phyloP scores from a whole-genome alignment of 1,140 invertebrate genomes.

The Kradibia gibbosae region DNA sequence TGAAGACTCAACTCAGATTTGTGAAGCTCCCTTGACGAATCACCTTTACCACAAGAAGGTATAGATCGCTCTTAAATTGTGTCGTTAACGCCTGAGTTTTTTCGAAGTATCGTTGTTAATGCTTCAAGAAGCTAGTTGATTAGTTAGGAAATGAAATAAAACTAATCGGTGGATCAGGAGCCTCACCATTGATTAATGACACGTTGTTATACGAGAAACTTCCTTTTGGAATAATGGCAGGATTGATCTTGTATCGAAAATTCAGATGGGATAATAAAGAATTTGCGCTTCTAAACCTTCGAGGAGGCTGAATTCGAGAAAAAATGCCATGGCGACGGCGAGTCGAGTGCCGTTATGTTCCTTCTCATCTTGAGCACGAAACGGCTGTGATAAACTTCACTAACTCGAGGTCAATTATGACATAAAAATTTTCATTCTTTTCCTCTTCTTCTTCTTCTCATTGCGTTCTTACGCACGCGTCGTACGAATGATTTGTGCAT shows the following conservation, averaged over 20 bases:
- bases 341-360: slow-evolving; percentile 33
- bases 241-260: neutral
- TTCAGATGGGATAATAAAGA: neutral
- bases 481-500: neutral
- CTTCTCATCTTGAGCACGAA: slow-evolving; percentile 15
- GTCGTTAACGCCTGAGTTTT: neutral
- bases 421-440: slow-evolving; percentile 21
- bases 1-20: neutral
- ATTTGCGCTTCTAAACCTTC: neutral
- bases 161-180: too few species aligned
- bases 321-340: neutral
- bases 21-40: neutral
- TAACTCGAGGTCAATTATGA: slow-evolving; percentile 31
- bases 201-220: neutral
- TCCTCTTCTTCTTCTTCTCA: neutral
- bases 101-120: neutral
- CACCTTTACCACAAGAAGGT: neutral
- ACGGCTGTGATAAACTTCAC: slow-evolving; percentile 27
- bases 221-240: neutral
- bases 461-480: neutral
- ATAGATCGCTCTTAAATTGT: neutral
- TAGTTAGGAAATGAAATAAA: too few species aligned
- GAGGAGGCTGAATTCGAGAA: neutral
- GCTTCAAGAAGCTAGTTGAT: too few species aligned
- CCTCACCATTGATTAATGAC: neutral